Evolutionary conservation across 2,888 invertebrate genomes (phyloP), one percentile per base, ranked within the genome.

Genomic region (Idaea aversata): DNA sequence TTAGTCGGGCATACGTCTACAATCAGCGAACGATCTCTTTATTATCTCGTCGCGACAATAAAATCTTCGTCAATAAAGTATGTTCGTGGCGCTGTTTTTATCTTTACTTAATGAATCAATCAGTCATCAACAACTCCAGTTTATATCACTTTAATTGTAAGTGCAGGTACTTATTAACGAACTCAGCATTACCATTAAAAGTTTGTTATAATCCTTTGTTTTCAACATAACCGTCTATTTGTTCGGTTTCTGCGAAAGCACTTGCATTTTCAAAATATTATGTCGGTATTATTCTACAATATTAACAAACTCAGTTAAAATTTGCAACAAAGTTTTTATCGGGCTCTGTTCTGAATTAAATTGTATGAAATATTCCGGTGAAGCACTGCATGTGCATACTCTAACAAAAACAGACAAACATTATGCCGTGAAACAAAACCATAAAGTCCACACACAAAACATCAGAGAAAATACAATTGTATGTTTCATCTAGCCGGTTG

Each of bases 41-140:
- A 80, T 83, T 74, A 75, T 72, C 71, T 74, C 76, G 74, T 70
- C 73, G 77, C 82, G 82, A 86, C 86, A 88, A 85, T 88, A 88
- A 88, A 88, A 84, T 78, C 80, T 77, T 72, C 69, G 70, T 78
- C 81, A 75, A 77, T 87, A 88, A 88, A 86, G 73, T 59, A 16
- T 58, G 58, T 79, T 77, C 71, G 77, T 75, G 75, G 79, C 81
- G 84, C 58, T 78, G 83, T 80, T 82, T 86, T 83, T 87, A 85
- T 87, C 83, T 80, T 74, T 78, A 80, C 77, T 80, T 83, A 86
- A 87, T 88, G 83, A 88, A 88, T 88, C 88, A 88, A 86, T 88
- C 87, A 83, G 72, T 79, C 77, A 83, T 85, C 84, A 86, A 83
- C 77, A 69, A 71, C 73, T 74, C 77, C 77, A 74, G 72, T 81